Conservation (phyloP, 2,888 invertebrate genomes). For the Epinotia nisella region DNA sequence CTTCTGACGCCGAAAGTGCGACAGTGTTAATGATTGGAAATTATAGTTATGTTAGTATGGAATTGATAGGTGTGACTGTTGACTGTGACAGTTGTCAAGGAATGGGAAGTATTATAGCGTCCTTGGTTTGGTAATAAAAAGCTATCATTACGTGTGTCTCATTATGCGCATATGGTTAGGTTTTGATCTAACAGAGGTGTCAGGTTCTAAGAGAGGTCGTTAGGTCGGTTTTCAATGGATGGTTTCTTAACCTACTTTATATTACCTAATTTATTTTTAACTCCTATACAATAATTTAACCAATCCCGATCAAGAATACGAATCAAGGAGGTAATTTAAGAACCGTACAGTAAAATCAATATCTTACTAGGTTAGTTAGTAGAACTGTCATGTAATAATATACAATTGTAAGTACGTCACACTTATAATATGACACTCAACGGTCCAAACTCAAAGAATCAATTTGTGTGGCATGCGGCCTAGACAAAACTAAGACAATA, state of each 20-base stretch:
- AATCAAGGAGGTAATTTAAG: no score
- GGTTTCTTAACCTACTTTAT: no score
- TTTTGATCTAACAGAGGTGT: not conserved
- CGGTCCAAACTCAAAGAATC: constrained; percentile 46
- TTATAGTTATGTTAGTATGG: constrained; percentile 30
- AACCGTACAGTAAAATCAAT: no score
- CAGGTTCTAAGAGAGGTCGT: not conserved
- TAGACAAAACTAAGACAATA: constrained; percentile 69
- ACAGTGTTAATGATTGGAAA: constrained; percentile 31
- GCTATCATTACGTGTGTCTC: constrained; percentile 1
- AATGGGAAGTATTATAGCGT: constrained; percentile 2
- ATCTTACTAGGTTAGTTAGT: not conserved
- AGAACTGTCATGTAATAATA: not conserved
- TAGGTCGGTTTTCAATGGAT: not conserved
- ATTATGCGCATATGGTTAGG: constrained; percentile 5
- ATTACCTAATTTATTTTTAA: no score
- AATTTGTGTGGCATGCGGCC: constrained; percentile 67
- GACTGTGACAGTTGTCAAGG: constrained; percentile 35
- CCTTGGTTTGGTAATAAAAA: constrained; percentile 23
- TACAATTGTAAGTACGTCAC: not conserved
- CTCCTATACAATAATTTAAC: no score
- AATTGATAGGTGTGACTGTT: constrained; percentile 34
- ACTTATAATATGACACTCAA: constrained; percentile 13
- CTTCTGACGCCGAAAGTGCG: constrained; percentile 36
- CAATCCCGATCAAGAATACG: no score